phyloP scores from a whole-genome alignment of 2,888 invertebrate species.

The Melanostoma scalare region DNA sequence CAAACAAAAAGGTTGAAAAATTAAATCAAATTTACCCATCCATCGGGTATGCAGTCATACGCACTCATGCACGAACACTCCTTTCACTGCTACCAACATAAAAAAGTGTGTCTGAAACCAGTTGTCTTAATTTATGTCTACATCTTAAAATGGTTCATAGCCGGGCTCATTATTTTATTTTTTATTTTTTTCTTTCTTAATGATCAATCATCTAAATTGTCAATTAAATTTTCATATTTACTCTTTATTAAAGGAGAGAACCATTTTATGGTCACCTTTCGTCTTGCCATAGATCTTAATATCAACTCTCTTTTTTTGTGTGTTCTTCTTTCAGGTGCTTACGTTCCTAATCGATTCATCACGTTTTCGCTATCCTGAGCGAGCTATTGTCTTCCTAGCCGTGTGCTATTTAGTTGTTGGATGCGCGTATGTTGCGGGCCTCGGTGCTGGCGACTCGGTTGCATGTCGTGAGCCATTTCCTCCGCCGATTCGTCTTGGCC shows the following conservation, averaged over 20 bases:
- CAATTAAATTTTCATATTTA: constrained; percentile 70
- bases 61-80: too few relatives aligned
- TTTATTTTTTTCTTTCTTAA: constrained; percentile 42
- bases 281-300: constrained; percentile 29
- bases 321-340: constrained; percentile 83
- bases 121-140: too few relatives aligned
- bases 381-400: constrained; percentile 98
- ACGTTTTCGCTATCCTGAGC: constrained; percentile 97
- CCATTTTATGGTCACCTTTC: constrained; percentile 16
- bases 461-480: constrained; percentile 92
- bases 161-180: too few relatives aligned
- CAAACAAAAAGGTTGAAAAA: too few relatives aligned
- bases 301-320: constrained; percentile 48
- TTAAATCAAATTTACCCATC: too few relatives aligned
- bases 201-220: constrained; percentile 64
- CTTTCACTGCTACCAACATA: too few relatives aligned
- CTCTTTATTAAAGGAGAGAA: constrained; percentile 30
- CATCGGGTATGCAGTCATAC: too few relatives aligned
- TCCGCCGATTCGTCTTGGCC: constrained; percentile 87
- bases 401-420: constrained; percentile 98
- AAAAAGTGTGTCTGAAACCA: too few relatives aligned
- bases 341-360: constrained; percentile 97
- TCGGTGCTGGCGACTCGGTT: constrained; percentile 91
- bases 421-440: constrained; percentile 93
- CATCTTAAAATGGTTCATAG: too few relatives aligned